Evolutionary conservation across 2,113 vertebrate genomes (phyloP), one percentile per base, ranked within the genome.

Genomic region (Notiomystis cincta): DNA sequence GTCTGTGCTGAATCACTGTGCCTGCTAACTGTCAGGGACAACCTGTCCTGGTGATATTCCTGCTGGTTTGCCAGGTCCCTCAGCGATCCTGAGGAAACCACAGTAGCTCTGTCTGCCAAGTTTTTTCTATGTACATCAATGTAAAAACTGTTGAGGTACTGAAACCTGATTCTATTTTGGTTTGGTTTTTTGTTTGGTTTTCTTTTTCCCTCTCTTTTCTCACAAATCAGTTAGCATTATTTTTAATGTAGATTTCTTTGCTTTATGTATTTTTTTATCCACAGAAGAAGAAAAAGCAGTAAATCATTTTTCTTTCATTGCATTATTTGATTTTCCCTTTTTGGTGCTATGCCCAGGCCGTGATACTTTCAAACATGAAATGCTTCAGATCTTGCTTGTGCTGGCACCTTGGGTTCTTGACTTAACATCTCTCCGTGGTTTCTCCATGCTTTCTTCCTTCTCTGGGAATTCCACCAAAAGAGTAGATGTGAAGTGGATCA

Each of bases 241-340:
- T 89, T 86, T 82, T 79, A 38, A 61, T 37, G 18, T 42, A 44
- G 15, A 8, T 61, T 90, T 70, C 10, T 84, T 85, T 85, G 9
- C 18, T 91, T 89, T 23, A 7, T 37, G 27, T 73, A 13, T 62
- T 20, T 89, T 30, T 75, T 37, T 56, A 82, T 79, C 33, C 21
- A 47, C 9, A 70, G 42, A 48, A 23, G 7, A 47, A 30, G n/a
- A 82, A 89, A 72, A 48, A 48, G 0, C 18, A 31, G 15, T 61
- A 75, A 90, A 65, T 77, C 50, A 38, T 56, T 96, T 89, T 25
- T 78, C 17, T n/a, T 72, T 86, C n/a, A 31, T 27, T 80, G 24
- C 21, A 61, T 81, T 51, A 47, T 79, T 79, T 91, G 33, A 24
- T 83, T 79, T 88, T 84, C 50, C 23, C 8, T 75, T 75, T 67